Evolutionary conservation across 2,113 vertebrate species (phyloP).

Genomic region (Rutilus rutilus): DNA sequence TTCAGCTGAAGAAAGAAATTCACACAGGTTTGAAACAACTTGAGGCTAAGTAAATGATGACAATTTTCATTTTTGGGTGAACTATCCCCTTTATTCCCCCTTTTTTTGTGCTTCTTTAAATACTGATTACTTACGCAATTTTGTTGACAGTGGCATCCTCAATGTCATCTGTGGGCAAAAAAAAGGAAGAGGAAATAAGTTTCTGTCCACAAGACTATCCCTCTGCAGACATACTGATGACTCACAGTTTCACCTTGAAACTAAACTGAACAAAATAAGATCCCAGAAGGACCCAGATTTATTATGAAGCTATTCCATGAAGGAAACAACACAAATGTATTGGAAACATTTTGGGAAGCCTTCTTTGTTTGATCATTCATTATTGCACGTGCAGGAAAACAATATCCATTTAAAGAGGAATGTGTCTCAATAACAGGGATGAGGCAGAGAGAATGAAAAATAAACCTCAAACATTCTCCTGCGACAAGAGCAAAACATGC

Average conservation of each 20-base stretch:
- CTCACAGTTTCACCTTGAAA: conserved; percentile 7
- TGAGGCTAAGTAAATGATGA: too few species aligned
- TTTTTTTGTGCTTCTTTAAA: background rate
- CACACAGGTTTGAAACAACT: too few species aligned
- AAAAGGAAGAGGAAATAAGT: background rate
- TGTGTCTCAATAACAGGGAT: background rate
- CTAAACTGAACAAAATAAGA: conserved; percentile 3
- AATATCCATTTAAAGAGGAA: background rate
- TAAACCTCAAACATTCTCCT: background rate
- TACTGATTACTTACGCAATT: conserved; percentile 88
- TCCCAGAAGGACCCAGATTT: background rate
- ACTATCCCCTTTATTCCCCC: too few species aligned
- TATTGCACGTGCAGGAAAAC: background rate
- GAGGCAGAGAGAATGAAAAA: background rate
- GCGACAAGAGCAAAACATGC: conserved; percentile 29
- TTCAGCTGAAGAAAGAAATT: too few species aligned
- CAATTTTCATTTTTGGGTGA: too few species aligned
- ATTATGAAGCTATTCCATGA: background rate
- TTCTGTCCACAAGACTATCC: background rate
- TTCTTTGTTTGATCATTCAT: background rate
- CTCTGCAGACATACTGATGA: background rate
- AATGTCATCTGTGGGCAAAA: conserved; percentile 80
- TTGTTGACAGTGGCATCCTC: conserved; percentile 97
- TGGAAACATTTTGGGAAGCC: background rate
- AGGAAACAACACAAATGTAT: background rate